Base-by-base conservation (phyloP, 2,888 invertebrate species). In the Strigamia maritima region DNA sequence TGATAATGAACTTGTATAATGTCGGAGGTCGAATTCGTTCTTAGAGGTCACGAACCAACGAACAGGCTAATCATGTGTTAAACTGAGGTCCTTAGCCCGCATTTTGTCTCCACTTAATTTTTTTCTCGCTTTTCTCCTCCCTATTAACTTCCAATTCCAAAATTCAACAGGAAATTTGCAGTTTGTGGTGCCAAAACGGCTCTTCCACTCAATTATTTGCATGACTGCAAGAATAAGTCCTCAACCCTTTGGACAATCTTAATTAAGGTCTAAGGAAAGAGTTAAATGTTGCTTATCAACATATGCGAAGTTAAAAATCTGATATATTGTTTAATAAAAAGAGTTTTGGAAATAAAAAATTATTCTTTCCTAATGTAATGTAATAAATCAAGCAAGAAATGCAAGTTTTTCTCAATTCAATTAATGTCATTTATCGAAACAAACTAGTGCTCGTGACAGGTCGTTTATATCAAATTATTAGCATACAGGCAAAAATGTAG, bases 151-250 rank as follows among this genome's bases (percentile, higher is more conserved):
- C 65, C 24, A 65, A 65, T 65, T 65, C 24, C 65, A 65, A 65
- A 24, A 26, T 16, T 65, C 28, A 24, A 65, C 65, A 65, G 65
- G 65, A 65, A 65, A 65, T 65, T 65, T 65, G 65, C 49, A 49
- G 49, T 65, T 65, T 65, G 49, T 49, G 49, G 49, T 49, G 49
- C 49, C 49, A 49, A 65, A 65, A 24, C 26, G 65, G 65, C 65
- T 65, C 65, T 65, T 65, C 49, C n/a, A 49, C 49, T 49, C 65
- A 65, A 65, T 65, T 65, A 65, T 65, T 65, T 65, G 65, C 65
- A 16, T 65, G 65, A 65, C 26, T 65, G 65, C 22, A 24, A 65
- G 8, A 49, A 49, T 24, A 26, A 24, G 65, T 65, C 65, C 65
- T 65, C 65, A 65, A 65, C 65, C 65, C 65, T 65, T 26, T 65